Evolutionary conservation across 2,797 vertebrate genomes (phyloP).

Genomic region (Sebastes steindachneri): DNA sequence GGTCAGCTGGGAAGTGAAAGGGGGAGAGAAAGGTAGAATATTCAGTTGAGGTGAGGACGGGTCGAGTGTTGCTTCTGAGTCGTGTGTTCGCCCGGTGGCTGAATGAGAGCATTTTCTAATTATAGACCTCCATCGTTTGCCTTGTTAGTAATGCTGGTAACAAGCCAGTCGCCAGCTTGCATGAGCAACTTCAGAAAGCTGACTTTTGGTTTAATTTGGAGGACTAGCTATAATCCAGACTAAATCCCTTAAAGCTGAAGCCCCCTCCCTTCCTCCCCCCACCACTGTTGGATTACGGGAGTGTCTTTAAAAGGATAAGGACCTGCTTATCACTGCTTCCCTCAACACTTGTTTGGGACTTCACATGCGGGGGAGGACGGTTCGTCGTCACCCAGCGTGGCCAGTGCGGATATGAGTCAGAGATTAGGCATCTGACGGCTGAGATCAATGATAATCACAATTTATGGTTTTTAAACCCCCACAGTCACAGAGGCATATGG

Average conservation of each 20-base stretch:
- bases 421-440: constrained; percentile 70
- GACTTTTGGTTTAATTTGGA: constrained; percentile 89
- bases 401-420: constrained; percentile 63
- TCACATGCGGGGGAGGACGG: constrained; percentile 66
- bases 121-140: constrained; percentile 64
- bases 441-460: constrained; percentile 79
- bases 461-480: constrained; percentile 64
- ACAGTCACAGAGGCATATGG: constrained; percentile 60
- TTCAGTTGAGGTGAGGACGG: constrained; percentile 1
- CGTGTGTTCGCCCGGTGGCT: constrained; percentile 29
- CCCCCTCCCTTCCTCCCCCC: constrained; percentile 62
- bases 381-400: constrained; percentile 60
- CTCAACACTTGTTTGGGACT: constrained; percentile 78
- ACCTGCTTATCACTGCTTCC: constrained; percentile 80
- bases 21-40: background rate
- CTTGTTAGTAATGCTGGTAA: constrained; percentile 72
- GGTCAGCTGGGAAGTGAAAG: constrained; percentile 39
- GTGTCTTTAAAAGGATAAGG: constrained; percentile 88
- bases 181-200: constrained; percentile 84
- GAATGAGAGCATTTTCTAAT: constrained; percentile 68
- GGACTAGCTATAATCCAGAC: constrained; percentile 87
- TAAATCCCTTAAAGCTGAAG: constrained; percentile 85
- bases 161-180: constrained; percentile 80
- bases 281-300: constrained; percentile 80
- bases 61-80: constrained; percentile 16